phyloP scores from a whole-genome alignment of 2,113 vertebrate genomes.

The Catharus bicknelli region DNA sequence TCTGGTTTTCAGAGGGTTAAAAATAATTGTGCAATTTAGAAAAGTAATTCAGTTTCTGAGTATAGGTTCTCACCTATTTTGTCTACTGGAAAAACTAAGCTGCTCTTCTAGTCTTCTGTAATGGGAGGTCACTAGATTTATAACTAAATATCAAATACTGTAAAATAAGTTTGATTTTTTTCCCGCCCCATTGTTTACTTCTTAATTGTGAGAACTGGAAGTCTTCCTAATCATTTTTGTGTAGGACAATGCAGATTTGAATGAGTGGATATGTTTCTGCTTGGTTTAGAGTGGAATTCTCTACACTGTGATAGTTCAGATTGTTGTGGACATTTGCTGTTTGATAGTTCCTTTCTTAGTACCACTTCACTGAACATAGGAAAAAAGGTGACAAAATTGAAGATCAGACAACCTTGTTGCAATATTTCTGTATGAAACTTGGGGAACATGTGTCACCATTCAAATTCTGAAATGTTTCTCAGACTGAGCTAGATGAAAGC shows the following conservation, averaged over 20 bases:
- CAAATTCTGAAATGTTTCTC: neutral
- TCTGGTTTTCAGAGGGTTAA: neutral
- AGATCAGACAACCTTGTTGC: neutral
- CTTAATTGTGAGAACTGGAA: neutral
- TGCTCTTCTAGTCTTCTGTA: neutral
- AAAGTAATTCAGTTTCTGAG: neutral
- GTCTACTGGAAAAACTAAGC: neutral
- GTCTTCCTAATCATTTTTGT: neutral
- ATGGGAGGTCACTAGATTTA: neutral
- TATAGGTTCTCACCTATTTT: neutral
- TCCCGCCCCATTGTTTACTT: neutral
- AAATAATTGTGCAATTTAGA: neutral
- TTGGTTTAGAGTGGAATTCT: neutral
- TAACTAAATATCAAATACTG: neutral
- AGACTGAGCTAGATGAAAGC: neutral
- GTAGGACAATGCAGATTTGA: neutral
- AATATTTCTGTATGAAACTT: neutral
- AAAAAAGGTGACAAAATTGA: neutral
- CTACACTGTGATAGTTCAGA: neutral
- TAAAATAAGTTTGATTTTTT: neutral
- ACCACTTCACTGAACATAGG: neutral
- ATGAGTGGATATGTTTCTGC: neutral
- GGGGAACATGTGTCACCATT: neutral
- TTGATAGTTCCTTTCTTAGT: neutral
- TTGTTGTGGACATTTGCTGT: neutral